Conservation (phyloP, 2,888 invertebrate species). For the Cheilosia vulpina region DNA sequence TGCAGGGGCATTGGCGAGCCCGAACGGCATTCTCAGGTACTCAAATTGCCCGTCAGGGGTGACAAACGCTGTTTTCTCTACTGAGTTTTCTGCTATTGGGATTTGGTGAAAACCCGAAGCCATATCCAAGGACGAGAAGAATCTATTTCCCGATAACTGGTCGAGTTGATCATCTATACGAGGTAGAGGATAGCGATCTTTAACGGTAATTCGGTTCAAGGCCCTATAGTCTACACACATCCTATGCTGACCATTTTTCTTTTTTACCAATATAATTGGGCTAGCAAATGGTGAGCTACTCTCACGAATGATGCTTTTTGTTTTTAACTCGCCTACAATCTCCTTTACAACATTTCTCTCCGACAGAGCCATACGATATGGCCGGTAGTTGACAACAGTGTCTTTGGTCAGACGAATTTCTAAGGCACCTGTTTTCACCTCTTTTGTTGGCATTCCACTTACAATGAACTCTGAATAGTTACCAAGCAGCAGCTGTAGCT, state of each 20-base stretch:
- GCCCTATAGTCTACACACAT: conserved; percentile 27
- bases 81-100: conserved; percentile 36
- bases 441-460: conserved; percentile 24
- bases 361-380: conserved; percentile 30
- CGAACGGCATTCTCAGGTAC: conserved; percentile 79
- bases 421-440: conserved; percentile 17
- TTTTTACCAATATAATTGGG: conserved; percentile 25
- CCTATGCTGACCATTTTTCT: conserved; percentile 25
- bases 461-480: conserved; percentile 28
- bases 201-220: conserved; percentile 15
- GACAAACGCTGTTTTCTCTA: conserved; percentile 31
- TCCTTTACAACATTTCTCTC: conserved; percentile 36
- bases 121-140: conserved; percentile 76
- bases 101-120: conserved; percentile 61
- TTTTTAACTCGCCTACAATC: conserved; percentile 27
- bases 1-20: conserved; percentile 70
- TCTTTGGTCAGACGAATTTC: conserved; percentile 16
- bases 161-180: conserved; percentile 81
- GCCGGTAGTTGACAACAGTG: conserved; percentile 1
- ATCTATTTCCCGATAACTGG: conserved; percentile 73
- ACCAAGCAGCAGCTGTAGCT: not conserved
- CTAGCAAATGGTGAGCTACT: conserved; percentile 38
- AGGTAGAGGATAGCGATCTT: conserved; percentile 79
- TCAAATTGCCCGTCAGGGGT: conserved; percentile 6
- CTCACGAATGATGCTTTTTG: conserved; percentile 20